These are phyloP conservation scores for Eutolmus rufibarbis DNA, from an alignment of 2,888 invertebrate species.

Conservation along the genomic window DNA sequence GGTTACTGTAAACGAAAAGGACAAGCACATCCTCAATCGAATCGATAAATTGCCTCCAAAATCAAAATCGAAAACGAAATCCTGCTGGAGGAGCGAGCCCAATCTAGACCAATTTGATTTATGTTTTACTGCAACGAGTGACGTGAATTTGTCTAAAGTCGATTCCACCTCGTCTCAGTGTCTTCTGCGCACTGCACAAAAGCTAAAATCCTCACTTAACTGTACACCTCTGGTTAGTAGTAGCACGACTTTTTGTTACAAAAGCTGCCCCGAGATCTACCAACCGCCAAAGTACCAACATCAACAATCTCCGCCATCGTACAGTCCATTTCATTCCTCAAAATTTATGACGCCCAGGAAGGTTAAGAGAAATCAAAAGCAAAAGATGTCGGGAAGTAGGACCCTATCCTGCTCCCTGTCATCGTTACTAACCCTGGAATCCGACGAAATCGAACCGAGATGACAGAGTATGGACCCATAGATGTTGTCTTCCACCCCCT, in stretches of 20 bases:
- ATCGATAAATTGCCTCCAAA: slow-evolving; percentile 28
- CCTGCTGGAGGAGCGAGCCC: slow-evolving; percentile 44
- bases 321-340: slow-evolving; percentile 46
- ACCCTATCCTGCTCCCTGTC: slow-evolving; percentile 15
- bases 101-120: slow-evolving; percentile 26
- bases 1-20: slow-evolving; percentile 3
- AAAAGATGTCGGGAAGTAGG: slow-evolving; percentile 25
- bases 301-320: not conserved
- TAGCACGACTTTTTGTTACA: slow-evolving; percentile 38
- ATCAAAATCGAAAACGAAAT: not conserved
- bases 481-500: not conserved
- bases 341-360: slow-evolving; percentile 48
- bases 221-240: not conserved
- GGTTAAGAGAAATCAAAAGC: slow-evolving; percentile 47
- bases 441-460: slow-evolving; percentile 48
- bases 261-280: slow-evolving; percentile 60
- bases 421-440: slow-evolving; percentile 7
- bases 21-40: slow-evolving; percentile 23
- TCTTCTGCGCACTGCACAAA: not conserved
- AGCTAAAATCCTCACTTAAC: not conserved
- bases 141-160: not conserved
- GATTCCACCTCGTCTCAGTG: not conserved
- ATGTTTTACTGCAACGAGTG: not conserved
- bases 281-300: not conserved
- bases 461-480: slow-evolving; percentile 50